These are phyloP conservation scores for Pocillopora damicornis DNA, from an alignment of 64 coral and sea anemone genomes.

Conservation along the genomic window DNA sequence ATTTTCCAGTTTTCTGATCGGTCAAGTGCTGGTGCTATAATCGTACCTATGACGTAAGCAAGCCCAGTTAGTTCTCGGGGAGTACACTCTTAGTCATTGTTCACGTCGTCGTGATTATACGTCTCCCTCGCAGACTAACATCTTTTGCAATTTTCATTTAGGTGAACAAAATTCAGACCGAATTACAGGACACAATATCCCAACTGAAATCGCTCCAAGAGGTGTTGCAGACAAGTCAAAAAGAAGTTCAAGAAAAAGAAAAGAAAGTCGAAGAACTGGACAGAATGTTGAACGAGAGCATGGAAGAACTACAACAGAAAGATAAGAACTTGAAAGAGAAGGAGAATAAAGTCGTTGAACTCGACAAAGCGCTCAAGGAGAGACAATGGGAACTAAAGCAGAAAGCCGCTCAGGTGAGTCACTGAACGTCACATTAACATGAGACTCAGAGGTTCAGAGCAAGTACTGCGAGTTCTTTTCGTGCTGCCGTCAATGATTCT, in stretches of 20 bases:
- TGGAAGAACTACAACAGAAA: slow-evolving; percentile 85
- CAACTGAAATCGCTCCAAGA: slow-evolving; percentile 79
- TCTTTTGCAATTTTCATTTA: neutral
- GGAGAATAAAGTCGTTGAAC: slow-evolving; percentile 75
- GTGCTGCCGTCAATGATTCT: no score
- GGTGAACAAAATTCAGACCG: slow-evolving; percentile 85
- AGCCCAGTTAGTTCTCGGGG: no score
- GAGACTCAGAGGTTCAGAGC: no score
- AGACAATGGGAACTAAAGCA: slow-evolving; percentile 90
- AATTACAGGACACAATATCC: slow-evolving; percentile 70
- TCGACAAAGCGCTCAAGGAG: slow-evolving; percentile 88
- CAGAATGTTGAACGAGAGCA: slow-evolving; percentile 88
- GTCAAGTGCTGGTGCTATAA: no score
- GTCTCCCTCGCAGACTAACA: neutral
- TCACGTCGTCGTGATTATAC: no score
- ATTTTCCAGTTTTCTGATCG: no score
- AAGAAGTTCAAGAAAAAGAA: slow-evolving; percentile 73
- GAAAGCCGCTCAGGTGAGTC: slow-evolving; percentile 69
- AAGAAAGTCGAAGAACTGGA: slow-evolving; percentile 83
- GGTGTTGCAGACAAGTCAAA: slow-evolving; percentile 71
- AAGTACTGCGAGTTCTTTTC: no score
- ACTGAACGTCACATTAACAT: neutral
- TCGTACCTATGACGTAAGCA: no score
- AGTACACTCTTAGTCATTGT: no score
- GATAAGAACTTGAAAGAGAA: slow-evolving; percentile 79